Base-by-base conservation (phyloP, 2,888 invertebrate species). In the Podotricha telesiphe region DNA sequence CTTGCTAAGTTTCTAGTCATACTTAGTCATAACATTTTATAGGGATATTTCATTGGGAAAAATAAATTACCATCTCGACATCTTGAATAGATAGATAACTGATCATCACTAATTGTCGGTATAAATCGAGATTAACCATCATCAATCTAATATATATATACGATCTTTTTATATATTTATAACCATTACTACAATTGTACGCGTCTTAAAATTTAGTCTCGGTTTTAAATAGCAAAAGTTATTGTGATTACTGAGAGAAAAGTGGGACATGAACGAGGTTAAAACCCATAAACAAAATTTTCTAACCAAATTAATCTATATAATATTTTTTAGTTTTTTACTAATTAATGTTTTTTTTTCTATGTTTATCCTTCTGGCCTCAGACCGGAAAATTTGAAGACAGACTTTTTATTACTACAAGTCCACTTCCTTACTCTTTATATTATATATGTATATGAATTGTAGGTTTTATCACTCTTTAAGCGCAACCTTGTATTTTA, bases 231-330 rank as follows among this genome's bases (percentile, higher is more conserved):
- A 17, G 19, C 13, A 2, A 40, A 42, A 20, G 40, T 40, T 19
- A 40, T 20, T 58, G 40, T 58, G 40, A 61, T 67, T 45, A 28
- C 13, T 42, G 1, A 67, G 67, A 59, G 67, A 67, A 67, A 67
- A 59, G 67, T 51, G 28, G 15, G 13, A 51, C 51, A 51, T 13
- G 28, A 67, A 59, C 42, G 34, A 67, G 61, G 61, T 51, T 59
- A 45, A 40, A 19, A 58, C 19, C 37, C 40, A 58, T 58, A 40
- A 20, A 20, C 20, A 40, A 40, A 40, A 40, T 58, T 40, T 58
- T 42, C 40, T 15, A 51, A 28, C 7, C 7, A 28, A 11, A 58
- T 40, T 20, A 19, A 15, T 15, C 19, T 40, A 19, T 13, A 56
- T 15, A 17, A 28, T 37, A 37, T 13, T 37, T 37, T 55, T 17